Percentiles rank a stretch among this genome's conserved stretches.
These are phyloP conservation scores for Acrocephalus scirpaceus DNA, from an alignment of 2,797 vertebrate genomes.

Conservation along the genomic window DNA sequence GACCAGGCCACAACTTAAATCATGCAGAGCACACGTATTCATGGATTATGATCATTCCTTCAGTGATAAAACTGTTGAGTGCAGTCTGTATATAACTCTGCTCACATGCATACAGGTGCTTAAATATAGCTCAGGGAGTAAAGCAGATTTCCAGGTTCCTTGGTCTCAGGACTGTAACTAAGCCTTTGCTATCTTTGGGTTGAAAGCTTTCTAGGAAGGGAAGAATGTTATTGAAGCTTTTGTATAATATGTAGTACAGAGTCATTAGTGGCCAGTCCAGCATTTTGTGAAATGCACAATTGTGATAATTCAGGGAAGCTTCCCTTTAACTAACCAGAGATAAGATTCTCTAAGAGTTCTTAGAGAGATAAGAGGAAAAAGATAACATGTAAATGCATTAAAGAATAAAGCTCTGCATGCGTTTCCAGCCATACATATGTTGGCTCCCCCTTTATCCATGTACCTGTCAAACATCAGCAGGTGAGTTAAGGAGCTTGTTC, in stretches of 20 bases:
- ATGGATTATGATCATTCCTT: background rate
- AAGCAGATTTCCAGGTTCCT: background rate
- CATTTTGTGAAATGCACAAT: background rate
- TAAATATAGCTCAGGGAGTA: background rate
- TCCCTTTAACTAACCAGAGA: background rate
- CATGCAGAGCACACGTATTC: background rate
- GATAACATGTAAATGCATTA: background rate
- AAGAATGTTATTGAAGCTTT: background rate
- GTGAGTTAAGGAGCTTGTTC: background rate
- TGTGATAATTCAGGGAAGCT: background rate
- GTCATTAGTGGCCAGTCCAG: background rate
- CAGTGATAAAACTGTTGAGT: background rate
- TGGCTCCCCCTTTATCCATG: background rate
- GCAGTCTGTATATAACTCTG: background rate
- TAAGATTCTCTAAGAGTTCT: background rate
- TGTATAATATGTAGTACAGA: background rate
- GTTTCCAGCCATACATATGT: background rate
- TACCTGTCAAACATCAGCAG: background rate
- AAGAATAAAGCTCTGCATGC: background rate
- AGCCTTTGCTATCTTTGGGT: background rate
- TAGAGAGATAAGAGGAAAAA: background rate
- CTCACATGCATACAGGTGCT: background rate
- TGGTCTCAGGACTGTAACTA: background rate
- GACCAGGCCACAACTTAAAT: background rate
- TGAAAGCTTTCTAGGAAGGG: background rate